A percentile compares a stretch with the other conserved stretches of the same genome.
phyloP scores from a whole-genome alignment of 2,888 invertebrate species.

The Acronicta alni region DNA sequence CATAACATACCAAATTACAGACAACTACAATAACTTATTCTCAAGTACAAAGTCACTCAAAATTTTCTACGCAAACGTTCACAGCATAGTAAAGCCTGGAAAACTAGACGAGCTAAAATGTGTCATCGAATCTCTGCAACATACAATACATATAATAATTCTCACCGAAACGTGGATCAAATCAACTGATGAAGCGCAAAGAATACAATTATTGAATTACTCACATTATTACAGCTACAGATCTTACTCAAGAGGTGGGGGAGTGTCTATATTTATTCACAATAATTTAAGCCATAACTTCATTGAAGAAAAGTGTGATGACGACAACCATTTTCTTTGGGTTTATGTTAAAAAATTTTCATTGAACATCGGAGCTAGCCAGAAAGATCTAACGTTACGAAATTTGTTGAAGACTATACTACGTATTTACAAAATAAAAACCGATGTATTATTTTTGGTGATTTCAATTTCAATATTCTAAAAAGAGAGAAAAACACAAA shows the following conservation, averaged over 20 bases:
- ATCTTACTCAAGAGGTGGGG: conserved; percentile 1
- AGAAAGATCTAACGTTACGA: too few relatives aligned
- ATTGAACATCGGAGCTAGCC: too few relatives aligned
- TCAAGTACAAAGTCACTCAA: too few relatives aligned
- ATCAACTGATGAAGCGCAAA: conserved; percentile 5
- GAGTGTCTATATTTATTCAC: conserved; percentile 2
- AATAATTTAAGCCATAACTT: not conserved
- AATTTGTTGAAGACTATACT: too few relatives aligned
- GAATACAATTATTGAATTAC: not conserved
- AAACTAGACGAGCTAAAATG: conserved; percentile 1
- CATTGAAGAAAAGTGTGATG: conserved; percentile 2
- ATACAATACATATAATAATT: conserved; percentile 2
- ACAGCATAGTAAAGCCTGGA: too few relatives aligned
- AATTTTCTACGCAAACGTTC: too few relatives aligned
- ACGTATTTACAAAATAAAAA: too few relatives aligned
- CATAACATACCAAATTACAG: conserved; percentile 1
- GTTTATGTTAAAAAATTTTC: not conserved
- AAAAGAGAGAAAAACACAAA: not conserved
- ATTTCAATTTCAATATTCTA: too few relatives aligned
- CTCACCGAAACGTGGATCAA: conserved; percentile 16
- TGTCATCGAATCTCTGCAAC: not conserved
- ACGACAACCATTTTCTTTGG: conserved; percentile 11
- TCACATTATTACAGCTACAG: not conserved
- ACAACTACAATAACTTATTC: not conserved
- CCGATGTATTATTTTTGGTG: too few relatives aligned